Base-by-base conservation (phyloP, 2,888 invertebrate species). In the Steromphala cineraria region DNA sequence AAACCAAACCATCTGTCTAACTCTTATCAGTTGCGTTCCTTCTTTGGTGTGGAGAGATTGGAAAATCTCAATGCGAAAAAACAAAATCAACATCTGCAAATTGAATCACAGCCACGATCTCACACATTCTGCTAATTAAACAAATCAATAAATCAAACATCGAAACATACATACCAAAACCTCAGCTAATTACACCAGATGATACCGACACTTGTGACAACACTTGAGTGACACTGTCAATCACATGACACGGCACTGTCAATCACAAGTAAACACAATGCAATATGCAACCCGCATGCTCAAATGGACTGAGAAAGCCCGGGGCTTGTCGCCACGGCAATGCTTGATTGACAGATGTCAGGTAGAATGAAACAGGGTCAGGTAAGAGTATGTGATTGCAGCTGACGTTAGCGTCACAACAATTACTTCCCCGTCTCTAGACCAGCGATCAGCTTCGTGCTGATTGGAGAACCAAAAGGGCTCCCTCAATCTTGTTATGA, bases 301-400 rank as follows among this genome's bases (percentile, higher is more conserved):
- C 10, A 24, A 28, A 62, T 24, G 15, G 62, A 62, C 62, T 62
- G 62, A 21, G 62, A 28, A 62, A 62, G 62, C 24, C 28, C 24
- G 13, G 28, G 28, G 13, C 62, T 62, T 62, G 62, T 62, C 62
- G 62, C 62, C 62, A 24, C 62, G 62, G 62, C 28, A 62, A 62
- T 62, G 62, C 13, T 24, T 62, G 62, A 62, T 78, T 78, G 78
- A 78, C 62, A 62, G 55, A 67, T 46, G 78, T 55, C 62, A 56
- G 78, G 62, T 55, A 78, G 55, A 40, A 36, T 62, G 67, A 19
- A 55, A 52, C 62, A 52, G 40, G 52, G 55, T 62, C 78, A 56
- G 56, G 46, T 62, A 62, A 7, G 28, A 36, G 52, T 31, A 24
- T 74, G 79, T 62, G 62, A 62, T 28, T 62, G 62, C 62, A 62